Conservation (phyloP, 2,888 invertebrate genomes). For the Salticus scenicus region DNA sequence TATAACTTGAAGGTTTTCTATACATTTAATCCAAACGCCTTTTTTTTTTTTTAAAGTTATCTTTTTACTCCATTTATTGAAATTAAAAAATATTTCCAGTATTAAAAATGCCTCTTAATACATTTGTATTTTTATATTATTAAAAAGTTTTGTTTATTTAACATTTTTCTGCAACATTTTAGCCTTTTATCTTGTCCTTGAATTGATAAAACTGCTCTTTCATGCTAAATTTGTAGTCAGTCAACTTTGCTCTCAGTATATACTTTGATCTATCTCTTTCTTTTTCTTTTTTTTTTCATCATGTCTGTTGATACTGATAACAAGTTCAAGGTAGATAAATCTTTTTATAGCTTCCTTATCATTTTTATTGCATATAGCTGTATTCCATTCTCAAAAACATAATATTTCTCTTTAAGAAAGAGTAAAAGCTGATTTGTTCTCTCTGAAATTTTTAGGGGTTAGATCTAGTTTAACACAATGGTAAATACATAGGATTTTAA, state of each 20-base stretch:
- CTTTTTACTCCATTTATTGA: no score
- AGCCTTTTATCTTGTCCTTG: constrained; percentile 13
- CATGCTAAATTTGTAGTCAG: constrained; percentile 31
- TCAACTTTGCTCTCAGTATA: constrained; percentile 58
- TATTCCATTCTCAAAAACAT: not conserved
- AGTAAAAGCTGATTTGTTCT: not conserved
- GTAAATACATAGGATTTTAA: no score
- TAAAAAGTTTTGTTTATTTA: no score
- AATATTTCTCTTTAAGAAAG: not conserved
- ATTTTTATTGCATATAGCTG: constrained; percentile 51
- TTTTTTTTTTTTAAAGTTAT: no score
- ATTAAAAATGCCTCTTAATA: no score
- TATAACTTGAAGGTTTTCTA: no score
- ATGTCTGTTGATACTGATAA: constrained; percentile 45
- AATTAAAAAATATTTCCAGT: no score
- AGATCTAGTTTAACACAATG: no score
- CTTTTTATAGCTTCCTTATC: constrained; percentile 59
- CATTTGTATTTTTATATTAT: no score
- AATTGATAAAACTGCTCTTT: not conserved
- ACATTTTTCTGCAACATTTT: no score
- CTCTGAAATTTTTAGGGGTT: not conserved
- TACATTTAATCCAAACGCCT: no score
- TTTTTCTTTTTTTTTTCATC: no score
- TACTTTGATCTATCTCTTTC: constrained; percentile 63
- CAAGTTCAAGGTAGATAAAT: constrained; percentile 61